Conservation (phyloP, 2,113 vertebrate genomes). For the Oxygymnocypris stewartii region DNA sequence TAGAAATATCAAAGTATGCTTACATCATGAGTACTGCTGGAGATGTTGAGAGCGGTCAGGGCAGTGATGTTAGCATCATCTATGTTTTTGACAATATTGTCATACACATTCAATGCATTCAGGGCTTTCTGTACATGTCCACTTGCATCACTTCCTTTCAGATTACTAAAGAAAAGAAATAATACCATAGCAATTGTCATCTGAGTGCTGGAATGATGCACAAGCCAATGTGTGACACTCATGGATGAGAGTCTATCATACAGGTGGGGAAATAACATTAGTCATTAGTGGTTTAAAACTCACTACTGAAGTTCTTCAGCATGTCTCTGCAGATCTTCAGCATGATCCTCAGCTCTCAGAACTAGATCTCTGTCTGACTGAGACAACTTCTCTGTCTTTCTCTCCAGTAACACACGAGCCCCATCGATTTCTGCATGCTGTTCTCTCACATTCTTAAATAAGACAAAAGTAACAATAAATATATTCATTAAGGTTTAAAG, state of each 20-base stretch:
- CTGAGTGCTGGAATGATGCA: neutral
- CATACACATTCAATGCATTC: conserved; percentile 90
- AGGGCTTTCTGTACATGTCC: conserved; percentile 92
- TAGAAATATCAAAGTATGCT: conserved; percentile 54
- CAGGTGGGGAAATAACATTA: neutral
- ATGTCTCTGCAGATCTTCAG: conserved; percentile 78
- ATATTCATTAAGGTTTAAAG: neutral
- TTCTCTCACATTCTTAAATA: conserved; percentile 79
- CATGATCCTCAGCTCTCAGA: conserved; percentile 79
- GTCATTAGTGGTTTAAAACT: conserved; percentile 63
- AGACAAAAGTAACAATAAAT: neutral
- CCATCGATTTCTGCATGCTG: conserved; percentile 93
- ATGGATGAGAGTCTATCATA: neutral
- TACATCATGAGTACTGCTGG: conserved; percentile 85
- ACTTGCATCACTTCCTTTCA: conserved; percentile 86
- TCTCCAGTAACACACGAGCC: conserved; percentile 77
- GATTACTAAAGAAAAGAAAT: conserved; percentile 65
- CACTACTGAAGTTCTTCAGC: conserved; percentile 83
- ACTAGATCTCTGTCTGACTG: conserved; percentile 81
- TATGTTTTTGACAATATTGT: conserved; percentile 86
- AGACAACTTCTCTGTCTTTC: conserved; percentile 81
- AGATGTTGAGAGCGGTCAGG: conserved; percentile 77
- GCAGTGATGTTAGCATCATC: conserved; percentile 83
- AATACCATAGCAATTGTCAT: neutral
- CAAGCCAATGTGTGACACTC: neutral